Conservation (phyloP, 2,888 invertebrate genomes). For the Stenchaetothrips biformis region DNA sequence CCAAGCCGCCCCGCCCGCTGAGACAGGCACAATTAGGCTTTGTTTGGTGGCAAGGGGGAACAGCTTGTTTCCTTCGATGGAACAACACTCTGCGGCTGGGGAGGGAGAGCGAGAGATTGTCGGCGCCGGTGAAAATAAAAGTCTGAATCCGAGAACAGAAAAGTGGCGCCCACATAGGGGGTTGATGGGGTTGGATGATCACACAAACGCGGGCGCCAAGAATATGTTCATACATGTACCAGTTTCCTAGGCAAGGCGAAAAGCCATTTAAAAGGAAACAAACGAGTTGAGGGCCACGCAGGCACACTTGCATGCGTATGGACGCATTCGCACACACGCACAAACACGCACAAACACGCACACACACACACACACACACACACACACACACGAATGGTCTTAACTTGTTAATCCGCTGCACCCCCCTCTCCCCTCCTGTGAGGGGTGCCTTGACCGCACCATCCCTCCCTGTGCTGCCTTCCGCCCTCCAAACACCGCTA, state of each 20-base stretch:
- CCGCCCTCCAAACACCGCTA: background rate
- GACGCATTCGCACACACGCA: too few species aligned
- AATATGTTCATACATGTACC: too few species aligned
- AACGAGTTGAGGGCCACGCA: background rate
- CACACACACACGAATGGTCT: background rate
- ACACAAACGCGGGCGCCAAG: background rate
- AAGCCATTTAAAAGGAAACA: conserved; percentile 21
- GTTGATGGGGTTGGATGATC: background rate
- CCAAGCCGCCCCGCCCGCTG: background rate
- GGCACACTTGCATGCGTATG: too few species aligned
- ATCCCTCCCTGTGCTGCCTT: background rate
- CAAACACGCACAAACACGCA: too few species aligned
- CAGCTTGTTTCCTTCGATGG: background rate
- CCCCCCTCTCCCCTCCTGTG: too few species aligned
- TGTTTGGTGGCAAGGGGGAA: background rate
- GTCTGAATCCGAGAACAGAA: background rate
- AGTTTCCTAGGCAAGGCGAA: background rate
- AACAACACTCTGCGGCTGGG: background rate
- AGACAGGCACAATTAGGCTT: conserved; percentile 4
- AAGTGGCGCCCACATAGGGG: too few species aligned
- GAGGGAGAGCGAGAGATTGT: background rate
- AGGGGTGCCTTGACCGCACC: background rate
- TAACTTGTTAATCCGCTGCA: conserved; percentile 19
- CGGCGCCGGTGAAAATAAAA: background rate
- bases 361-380: too few species aligned